These are phyloP conservation scores for Chelonus insularis DNA, from an alignment of 1,140 invertebrate genomes.

Conservation along the genomic window DNA sequence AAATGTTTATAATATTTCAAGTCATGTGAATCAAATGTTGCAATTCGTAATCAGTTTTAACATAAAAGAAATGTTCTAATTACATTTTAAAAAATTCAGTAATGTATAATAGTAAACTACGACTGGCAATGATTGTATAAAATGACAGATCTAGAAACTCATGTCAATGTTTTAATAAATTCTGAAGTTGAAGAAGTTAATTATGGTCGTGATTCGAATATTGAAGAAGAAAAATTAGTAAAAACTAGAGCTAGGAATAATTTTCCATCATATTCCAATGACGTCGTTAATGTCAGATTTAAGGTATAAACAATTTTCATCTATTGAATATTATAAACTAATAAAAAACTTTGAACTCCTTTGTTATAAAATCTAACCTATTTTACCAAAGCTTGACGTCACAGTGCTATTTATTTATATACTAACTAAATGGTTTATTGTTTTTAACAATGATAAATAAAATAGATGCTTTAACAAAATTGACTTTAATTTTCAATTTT, in stretches of 20 bases:
- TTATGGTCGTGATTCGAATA: constrained; percentile 3
- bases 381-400: not conserved
- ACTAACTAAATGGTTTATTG: no score
- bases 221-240: constrained; percentile 36
- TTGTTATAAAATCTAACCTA: not conserved
- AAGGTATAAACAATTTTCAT: constrained; percentile 41
- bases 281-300: constrained; percentile 43
- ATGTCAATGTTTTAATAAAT: constrained; percentile 36
- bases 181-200: constrained; percentile 24
- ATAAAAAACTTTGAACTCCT: no score
- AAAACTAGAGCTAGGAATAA: constrained; percentile 46
- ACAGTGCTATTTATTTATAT: not conserved
- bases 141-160: constrained; percentile 33
- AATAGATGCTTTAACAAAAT: no score
- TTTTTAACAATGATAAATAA: no score
- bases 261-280: constrained; percentile 49
- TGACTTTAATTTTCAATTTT: no score
- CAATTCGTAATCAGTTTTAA: no score
- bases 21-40: no score
- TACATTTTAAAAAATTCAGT: no score
- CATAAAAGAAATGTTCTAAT: no score
- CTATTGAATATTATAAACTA: no score
- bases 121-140: not conserved
- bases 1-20: no score
- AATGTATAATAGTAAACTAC: no score